Evolutionary conservation across 1,140 invertebrate genomes (phyloP), one percentile per base, ranked within the genome.

Genomic region (Polypedilum vanderplanki): DNA sequence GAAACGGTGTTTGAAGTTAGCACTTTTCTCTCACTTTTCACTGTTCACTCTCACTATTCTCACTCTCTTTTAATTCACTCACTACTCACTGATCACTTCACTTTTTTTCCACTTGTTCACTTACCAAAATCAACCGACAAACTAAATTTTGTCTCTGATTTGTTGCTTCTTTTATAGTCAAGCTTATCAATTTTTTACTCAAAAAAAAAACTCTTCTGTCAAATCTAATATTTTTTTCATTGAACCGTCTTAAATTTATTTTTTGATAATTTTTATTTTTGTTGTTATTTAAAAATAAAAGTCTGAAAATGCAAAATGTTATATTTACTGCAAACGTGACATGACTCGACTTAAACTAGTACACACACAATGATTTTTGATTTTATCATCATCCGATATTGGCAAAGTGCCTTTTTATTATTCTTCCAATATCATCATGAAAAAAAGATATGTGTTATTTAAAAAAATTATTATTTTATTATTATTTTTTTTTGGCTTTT

Each of bases 101-200:
- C 65, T 70, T 70, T 70, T 70, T 18, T 70, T 70, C 10, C 65
- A 70, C 65, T 70, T 70, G 65, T 70, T 70, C 10, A 70, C 65
- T 70, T 22, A 70, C 65, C 65, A 20, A 70, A 18, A 18, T 70
- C 65, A 70, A 18, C 65, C 65, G 65, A 70, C 17, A 70, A 70
- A 70, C 65, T 70, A 70, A 70, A 70, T 5, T 70, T 70, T n/a
- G 15, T 70, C 65, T 70, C 9, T 10, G 65, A 70, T 70, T 70
- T n/a, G 17, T 7, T 20, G 17, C 65, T 22, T 9, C 17, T 20
- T 70, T 70, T 70, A 70, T 70, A 70, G 15, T 18, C 65, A 10
- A 18, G 65, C 17, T 57, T 57, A 22, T 70, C 65, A 18, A 22
- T 70, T 20, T 17, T 18, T 18, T 18, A 18, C 15, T 70, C 17